A percentile compares a stretch with the other conserved stretches of the same genome.
These are phyloP conservation scores for Teinopalpus imperialis DNA, from an alignment of 2,888 invertebrate genomes.

Conservation along the genomic window DNA sequence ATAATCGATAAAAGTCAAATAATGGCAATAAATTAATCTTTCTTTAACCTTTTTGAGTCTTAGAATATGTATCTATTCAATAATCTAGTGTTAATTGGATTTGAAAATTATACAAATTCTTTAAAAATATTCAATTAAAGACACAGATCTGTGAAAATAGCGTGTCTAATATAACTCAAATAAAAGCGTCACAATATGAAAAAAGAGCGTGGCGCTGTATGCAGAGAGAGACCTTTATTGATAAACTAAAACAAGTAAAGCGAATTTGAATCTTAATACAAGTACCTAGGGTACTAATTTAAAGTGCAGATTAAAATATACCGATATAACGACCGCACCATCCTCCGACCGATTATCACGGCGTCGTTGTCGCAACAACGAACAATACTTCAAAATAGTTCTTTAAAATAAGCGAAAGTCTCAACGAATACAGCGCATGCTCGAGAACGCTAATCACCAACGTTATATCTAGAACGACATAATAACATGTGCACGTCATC, in stretches of 20 bases:
- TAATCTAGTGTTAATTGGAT: no score
- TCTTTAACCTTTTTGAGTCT: no score
- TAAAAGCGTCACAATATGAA: slow-evolving; percentile 39
- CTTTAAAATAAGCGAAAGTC: slow-evolving; percentile 73
- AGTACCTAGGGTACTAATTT: slow-evolving; percentile 22
- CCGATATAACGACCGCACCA: slow-evolving; percentile 64
- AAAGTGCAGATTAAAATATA: slow-evolving; percentile 35
- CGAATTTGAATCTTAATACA: slow-evolving; percentile 16
- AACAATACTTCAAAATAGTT: slow-evolving; percentile 39
- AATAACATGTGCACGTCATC: slow-evolving; percentile 4
- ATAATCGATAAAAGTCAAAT: no score
- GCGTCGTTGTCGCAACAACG: slow-evolving; percentile 46
- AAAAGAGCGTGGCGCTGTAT: slow-evolving; percentile 49
- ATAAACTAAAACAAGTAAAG: slow-evolving; percentile 25
- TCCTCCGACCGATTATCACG: slow-evolving; percentile 77
- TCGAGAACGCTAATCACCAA: slow-evolving; percentile 70
- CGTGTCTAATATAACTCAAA: slow-evolving; percentile 25
- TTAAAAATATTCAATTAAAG: no score
- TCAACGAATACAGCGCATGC: slow-evolving; percentile 80
- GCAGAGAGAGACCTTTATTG: slow-evolving; percentile 41
- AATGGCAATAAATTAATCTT: no score
- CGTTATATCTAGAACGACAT: slow-evolving; percentile 33
- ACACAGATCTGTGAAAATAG: slow-evolving; percentile 6
- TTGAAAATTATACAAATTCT: no score
- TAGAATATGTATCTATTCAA: no score